Evolutionary conservation across 2,797 vertebrate genomes (phyloP), one percentile per base, ranked within the genome.

Genomic region (Fistularia tabacaria): DNA sequence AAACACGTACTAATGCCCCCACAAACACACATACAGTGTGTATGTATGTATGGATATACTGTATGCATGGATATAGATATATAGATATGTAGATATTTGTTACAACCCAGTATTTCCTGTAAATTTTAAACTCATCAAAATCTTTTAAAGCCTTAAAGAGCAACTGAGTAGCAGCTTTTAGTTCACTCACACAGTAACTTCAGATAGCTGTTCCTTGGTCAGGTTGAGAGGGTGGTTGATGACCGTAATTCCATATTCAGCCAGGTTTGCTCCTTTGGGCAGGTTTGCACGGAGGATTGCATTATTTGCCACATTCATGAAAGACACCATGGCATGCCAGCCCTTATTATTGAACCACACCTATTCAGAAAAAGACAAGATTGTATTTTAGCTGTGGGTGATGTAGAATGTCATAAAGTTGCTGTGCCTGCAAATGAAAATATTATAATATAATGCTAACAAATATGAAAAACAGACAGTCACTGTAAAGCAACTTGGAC

Each of bases 261-360:
- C 91, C 7, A 93, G 89, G 51, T 87, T 77, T 44, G 85, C 83
- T 49, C 84, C 85, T 62, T 81, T 73, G 8, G 69, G 89, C 62
- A 99, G 82, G 73, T 92, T 90, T 56, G 92, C 90, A 60, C 95
- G 89, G 9, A 98, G 89, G 77, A 98, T 89, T 62, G 93, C 95
- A 0, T 94, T 97, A 84, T 95, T 97, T 14, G 94, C 95, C 65
- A 96, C 87, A 0, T 97, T 98, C 85, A 98, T 92, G 69, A 97
- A 98, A 58, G 90, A 91, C 55, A 94, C 95, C 90, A 95, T 82
- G 46, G 95, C 91, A 4, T 98, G 96, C 96, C 95, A 98, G 66
- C 96, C 96, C 75, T 98, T 98, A 71, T 98, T 98, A 84, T 95
- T 98, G 85, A 94, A 98, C 96, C 96, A 98, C 36, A 98, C 96